Percentiles rank a stretch among this genome's conserved stretches.
Conservation (phyloP, 2,888 invertebrate species). For the Creontiades dilutus region DNA sequence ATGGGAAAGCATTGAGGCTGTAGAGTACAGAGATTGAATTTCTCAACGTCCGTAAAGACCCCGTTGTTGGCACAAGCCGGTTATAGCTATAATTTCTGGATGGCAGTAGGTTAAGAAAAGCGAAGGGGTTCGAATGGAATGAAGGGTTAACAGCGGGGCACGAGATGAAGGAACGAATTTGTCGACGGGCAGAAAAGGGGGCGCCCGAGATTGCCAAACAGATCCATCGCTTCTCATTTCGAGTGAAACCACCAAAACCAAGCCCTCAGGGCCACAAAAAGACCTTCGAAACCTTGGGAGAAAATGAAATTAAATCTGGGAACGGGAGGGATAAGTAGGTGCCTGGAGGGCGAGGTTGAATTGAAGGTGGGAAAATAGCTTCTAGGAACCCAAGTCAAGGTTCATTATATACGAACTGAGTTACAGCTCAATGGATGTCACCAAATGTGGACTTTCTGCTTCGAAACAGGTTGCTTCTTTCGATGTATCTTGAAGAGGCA, state of each 20-base stretch:
- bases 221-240: constrained; percentile 49
- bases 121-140: background rate
- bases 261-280: background rate
- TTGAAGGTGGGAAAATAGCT: constrained; percentile 43
- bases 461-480: background rate
- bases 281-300: constrained; percentile 7
- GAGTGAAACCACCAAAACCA: constrained; percentile 27
- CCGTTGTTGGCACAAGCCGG: background rate
- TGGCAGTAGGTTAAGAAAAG: background rate
- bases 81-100: constrained; percentile 21
- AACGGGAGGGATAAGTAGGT: constrained; percentile 14
- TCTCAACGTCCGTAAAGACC: background rate
- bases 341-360: constrained; percentile 40
- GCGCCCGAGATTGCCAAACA: constrained; percentile 28
- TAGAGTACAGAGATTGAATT: background rate
- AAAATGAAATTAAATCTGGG: constrained; percentile 46
- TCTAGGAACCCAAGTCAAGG: constrained; percentile 24
- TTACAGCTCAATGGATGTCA: constrained; percentile 31
- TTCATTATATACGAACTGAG: constrained; percentile 44
- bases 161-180: constrained; percentile 28
- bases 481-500: background rate
- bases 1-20: background rate
- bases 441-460: background rate
- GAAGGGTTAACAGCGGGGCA: background rate
- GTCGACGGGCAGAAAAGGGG: constrained; percentile 11